phyloP scores from a whole-genome alignment of 2,888 invertebrate species.

The Sisyra terminalis region DNA sequence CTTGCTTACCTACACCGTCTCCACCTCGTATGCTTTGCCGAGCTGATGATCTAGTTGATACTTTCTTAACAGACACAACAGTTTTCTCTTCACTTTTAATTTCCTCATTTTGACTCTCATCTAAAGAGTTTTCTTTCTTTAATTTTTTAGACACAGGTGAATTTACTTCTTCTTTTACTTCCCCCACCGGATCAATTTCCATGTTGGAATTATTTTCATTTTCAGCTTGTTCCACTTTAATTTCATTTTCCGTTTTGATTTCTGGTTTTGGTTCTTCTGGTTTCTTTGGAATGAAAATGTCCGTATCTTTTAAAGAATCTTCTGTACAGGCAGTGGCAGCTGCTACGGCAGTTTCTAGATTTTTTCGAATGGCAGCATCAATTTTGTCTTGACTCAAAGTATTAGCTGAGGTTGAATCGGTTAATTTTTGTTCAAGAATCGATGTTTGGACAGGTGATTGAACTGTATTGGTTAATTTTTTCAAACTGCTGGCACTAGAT shows the following conservation, averaged over 20 bases:
- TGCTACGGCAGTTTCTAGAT: conserved; percentile 41
- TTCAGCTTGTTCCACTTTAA: conserved; percentile 15
- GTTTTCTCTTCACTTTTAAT: conserved; percentile 24
- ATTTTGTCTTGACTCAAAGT: conserved; percentile 16
- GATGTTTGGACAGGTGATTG: conserved; percentile 40
- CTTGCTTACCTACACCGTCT: conserved; percentile 31
- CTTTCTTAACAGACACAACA: conserved; percentile 19
- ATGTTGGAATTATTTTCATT: conserved; percentile 24
- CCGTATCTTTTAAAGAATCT: conserved; percentile 23
- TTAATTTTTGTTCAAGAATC: conserved; percentile 52
- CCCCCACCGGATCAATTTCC: conserved; percentile 21
- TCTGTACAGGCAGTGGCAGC: conserved; percentile 43
- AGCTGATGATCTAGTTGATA: conserved; percentile 27
- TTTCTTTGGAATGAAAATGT: conserved; percentile 20
- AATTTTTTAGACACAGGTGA: conserved; percentile 11
- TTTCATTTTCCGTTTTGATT: conserved; percentile 14
- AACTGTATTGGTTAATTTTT: conserved; percentile 22
- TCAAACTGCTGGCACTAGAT: conserved; percentile 27
- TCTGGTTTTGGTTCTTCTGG: conserved; percentile 10
- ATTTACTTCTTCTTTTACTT: conserved; percentile 26
- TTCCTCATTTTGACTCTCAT: conserved; percentile 22
- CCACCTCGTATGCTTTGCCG: conserved; percentile 24
- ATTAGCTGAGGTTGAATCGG: conserved; percentile 42
- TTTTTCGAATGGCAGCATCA: conserved; percentile 40
- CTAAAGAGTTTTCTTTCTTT: conserved; percentile 17